Evolutionary conservation across 2,113 vertebrate species (phyloP).

Genomic region (Beaufortia kweichowensis): DNA sequence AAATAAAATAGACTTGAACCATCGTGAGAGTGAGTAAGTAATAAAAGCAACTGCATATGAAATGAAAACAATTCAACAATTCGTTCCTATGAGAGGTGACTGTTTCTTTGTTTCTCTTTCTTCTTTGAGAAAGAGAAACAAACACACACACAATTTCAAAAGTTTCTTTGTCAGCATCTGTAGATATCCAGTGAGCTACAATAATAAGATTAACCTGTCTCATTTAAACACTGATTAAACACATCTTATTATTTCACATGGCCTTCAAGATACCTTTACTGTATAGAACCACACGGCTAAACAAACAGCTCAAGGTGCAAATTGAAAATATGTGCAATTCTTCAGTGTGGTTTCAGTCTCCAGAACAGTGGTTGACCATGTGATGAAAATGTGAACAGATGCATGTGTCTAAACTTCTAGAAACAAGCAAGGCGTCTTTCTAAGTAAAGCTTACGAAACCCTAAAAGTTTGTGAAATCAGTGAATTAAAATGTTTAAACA

Average conservation of each 20-base stretch:
- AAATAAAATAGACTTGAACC: not conserved
- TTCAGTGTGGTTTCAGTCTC: not conserved
- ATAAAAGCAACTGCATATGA: no score
- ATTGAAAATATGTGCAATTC: not conserved
- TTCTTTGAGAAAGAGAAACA: slow-evolving; percentile 7
- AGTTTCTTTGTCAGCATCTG: slow-evolving; percentile 34
- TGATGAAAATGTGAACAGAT: no score
- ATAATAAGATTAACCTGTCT: not conserved
- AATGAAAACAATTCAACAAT: no score
- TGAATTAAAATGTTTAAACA: no score
- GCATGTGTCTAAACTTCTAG: no score
- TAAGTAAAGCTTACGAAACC: no score
- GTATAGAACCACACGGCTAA: not conserved
- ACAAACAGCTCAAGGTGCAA: not conserved
- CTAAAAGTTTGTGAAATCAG: no score
- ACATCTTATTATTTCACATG: slow-evolving; percentile 8
- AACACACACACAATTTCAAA: slow-evolving; percentile 3
- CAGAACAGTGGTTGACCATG: not conserved
- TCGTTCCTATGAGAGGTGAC: no score
- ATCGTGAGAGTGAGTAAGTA: not conserved
- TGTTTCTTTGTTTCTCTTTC: not conserved
- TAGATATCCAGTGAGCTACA: slow-evolving; percentile 4
- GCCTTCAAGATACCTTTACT: not conserved
- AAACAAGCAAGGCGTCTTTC: no score
- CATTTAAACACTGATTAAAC: slow-evolving; percentile 34